These are phyloP conservation scores for Porites lobata DNA, from an alignment of 92 coral and sea anemone species.

Conservation along the genomic window DNA sequence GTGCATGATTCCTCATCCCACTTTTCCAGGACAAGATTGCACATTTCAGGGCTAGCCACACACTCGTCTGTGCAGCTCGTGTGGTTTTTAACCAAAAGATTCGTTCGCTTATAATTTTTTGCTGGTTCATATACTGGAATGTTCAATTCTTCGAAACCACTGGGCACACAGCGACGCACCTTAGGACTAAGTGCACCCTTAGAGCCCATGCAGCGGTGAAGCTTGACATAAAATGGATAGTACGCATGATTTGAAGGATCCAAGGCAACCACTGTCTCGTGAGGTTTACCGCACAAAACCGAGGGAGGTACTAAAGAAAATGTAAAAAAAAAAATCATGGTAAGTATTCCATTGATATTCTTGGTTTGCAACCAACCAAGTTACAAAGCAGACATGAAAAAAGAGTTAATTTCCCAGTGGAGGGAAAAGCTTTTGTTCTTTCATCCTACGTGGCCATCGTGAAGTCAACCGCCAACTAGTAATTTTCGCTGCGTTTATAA, in stretches of 20 bases:
- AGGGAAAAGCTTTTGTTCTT: no score
- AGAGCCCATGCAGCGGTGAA: slow-evolving; percentile 86
- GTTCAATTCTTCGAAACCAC: slow-evolving; percentile 29
- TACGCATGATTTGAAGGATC: slow-evolving; percentile 62
- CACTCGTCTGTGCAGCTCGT: slow-evolving; percentile 75
- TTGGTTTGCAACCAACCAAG: no score
- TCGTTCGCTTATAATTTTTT: not conserved
- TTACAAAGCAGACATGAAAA: no score
- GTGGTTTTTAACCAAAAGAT: slow-evolving; percentile 62
- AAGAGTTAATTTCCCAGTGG: no score
- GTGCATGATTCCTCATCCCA: slow-evolving; percentile 50
- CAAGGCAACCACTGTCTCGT: slow-evolving; percentile 71
- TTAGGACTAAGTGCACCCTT: slow-evolving; percentile 46
- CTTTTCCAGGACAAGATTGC: slow-evolving; percentile 55
- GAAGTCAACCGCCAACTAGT: no score
- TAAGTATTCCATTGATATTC: no score
- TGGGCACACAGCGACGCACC: slow-evolving; percentile 68
- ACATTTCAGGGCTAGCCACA: slow-evolving; percentile 58
- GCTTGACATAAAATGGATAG: slow-evolving; percentile 79
- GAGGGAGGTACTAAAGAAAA: not conserved
- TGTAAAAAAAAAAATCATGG: not conserved
- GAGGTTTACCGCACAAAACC: slow-evolving; percentile 43
- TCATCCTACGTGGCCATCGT: no score
- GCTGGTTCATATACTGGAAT: slow-evolving; percentile 12
- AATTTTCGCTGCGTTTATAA: no score